Percentiles rank a stretch among this genome's conserved stretches.
These are phyloP conservation scores for Oegoconia quadripuncta DNA, from an alignment of 2,888 invertebrate species.

Conservation along the genomic window DNA sequence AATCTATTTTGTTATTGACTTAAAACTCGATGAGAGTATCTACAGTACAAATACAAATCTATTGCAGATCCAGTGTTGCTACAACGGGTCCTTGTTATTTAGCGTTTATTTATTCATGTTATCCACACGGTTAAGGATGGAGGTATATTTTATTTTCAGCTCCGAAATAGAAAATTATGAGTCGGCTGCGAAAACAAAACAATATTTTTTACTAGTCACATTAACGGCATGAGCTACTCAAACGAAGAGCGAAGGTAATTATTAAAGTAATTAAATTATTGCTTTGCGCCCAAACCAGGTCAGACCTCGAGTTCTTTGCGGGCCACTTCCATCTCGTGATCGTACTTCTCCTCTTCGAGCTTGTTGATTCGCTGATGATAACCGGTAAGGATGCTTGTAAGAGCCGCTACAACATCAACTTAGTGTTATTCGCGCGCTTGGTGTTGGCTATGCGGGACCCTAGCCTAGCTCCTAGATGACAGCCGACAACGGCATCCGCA, in stretches of 20 bases:
- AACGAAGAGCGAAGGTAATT: conserved; percentile 63
- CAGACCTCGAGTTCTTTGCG: conserved; percentile 97
- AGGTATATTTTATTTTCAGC: conserved; percentile 60
- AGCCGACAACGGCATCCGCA: conserved; percentile 35
- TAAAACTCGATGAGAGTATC: conserved; percentile 56
- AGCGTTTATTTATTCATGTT: conserved; percentile 67
- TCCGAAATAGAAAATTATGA: conserved; percentile 54
- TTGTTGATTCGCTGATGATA: conserved; percentile 90
- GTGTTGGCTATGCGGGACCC: conserved; percentile 23
- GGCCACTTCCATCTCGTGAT: conserved; percentile 97
- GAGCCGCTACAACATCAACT: conserved; percentile 80
- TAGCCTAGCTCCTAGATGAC: conserved; percentile 24
- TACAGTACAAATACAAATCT: conserved; percentile 58
- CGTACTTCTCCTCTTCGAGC: conserved; percentile 96
- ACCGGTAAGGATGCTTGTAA: conserved; percentile 85
- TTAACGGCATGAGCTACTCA: conserved; percentile 71
- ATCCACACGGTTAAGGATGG: conserved; percentile 74
- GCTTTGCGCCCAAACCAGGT: conserved; percentile 61
- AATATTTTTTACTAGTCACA: conserved; percentile 68
- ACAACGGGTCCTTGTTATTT: conserved; percentile 70
- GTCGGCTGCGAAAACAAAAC: conserved; percentile 72
- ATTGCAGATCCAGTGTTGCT: conserved; percentile 53
- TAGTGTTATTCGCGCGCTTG: conserved; percentile 51
- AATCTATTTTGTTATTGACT: conserved; percentile 59
- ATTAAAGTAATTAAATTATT: conserved; percentile 46